Evolutionary conservation across 2,888 invertebrate genomes (phyloP).

Genomic region (Pristionchus maxplancki): DNA sequence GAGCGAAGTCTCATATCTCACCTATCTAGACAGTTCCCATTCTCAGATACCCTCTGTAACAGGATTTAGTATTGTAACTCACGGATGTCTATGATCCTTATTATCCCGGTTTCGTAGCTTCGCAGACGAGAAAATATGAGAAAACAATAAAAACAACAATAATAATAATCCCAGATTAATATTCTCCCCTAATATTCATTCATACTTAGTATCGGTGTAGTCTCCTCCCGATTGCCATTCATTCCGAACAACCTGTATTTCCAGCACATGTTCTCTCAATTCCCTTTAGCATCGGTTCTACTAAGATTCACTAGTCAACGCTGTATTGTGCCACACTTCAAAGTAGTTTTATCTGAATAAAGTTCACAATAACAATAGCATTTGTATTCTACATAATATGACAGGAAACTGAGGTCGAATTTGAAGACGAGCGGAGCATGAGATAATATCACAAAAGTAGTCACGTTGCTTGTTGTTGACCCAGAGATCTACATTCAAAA

Average conservation of each 20-base stretch:
- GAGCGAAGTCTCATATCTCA: neutral
- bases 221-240: neutral
- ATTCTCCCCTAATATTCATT: neutral
- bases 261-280: neutral
- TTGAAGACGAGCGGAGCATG: no score
- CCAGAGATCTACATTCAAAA: neutral
- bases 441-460: no score
- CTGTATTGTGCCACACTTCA: neutral
- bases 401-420: no score
- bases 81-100: neutral
- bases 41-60: neutral
- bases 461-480: no score
- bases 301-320: neutral
- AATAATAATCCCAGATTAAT: neutral
- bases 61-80: neutral
- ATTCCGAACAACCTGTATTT: neutral
- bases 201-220: neutral
- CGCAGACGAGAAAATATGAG: neutral
- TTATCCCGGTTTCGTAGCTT: neutral
- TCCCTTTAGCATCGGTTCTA: neutral
- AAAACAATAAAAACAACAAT: neutral
- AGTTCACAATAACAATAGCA: neutral
- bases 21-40: neutral
- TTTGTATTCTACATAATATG: no score
- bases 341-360: neutral